These are phyloP conservation scores for Clanis bilineata DNA, from an alignment of 2,888 invertebrate species.

Conservation along the genomic window DNA sequence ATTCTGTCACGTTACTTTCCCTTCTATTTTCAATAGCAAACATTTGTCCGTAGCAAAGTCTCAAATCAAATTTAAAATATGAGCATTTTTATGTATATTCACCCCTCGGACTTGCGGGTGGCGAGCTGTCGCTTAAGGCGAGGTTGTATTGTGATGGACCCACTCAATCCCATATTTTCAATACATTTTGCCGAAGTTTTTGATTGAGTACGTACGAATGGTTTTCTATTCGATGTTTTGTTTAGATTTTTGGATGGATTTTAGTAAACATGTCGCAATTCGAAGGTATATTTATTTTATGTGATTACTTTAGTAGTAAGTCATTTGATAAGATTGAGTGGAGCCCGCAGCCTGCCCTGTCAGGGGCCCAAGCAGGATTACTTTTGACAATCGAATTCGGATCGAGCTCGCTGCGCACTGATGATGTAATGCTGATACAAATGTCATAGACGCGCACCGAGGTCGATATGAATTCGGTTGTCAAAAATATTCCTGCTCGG, in stretches of 20 bases:
- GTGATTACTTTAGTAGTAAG: too few species aligned
- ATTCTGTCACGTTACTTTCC: constrained; percentile 74
- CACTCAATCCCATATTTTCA: constrained; percentile 24
- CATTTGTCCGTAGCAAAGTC: constrained; percentile 70
- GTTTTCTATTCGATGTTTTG: constrained; percentile 17
- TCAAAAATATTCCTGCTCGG: too few species aligned
- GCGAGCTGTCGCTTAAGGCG: constrained; percentile 57
- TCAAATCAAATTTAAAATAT: constrained; percentile 81
- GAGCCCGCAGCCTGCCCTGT: too few species aligned
- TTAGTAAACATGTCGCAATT: background rate
- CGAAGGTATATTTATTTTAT: too few species aligned
- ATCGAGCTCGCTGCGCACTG: too few species aligned
- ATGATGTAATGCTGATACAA: too few species aligned
- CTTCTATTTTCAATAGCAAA: constrained; percentile 79
- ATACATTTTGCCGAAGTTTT: constrained; percentile 21
- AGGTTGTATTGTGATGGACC: constrained; percentile 46
- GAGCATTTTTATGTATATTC: constrained; percentile 74
- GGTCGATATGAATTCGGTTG: too few species aligned
- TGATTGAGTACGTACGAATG: constrained; percentile 7
- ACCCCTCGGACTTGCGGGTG: constrained; percentile 69
- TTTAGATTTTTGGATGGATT: background rate
- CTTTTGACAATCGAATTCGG: too few species aligned
- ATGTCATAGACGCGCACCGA: too few species aligned
- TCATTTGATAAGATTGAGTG: too few species aligned
- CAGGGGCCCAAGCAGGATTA: too few species aligned